Base-by-base conservation (phyloP, 2,888 invertebrate genomes). In the Pseudococcus jackbeardsleyi region DNA sequence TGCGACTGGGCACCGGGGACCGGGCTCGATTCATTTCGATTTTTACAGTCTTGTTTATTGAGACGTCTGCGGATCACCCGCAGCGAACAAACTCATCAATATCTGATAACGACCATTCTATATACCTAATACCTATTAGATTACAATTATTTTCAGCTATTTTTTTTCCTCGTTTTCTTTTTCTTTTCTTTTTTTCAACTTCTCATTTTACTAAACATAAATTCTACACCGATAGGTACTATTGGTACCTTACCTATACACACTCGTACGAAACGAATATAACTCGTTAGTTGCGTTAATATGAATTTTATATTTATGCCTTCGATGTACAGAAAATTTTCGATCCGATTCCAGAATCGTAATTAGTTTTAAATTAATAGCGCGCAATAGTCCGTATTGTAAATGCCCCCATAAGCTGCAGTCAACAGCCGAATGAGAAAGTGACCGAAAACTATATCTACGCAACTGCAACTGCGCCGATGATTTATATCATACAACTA, bases 61-160 rank as follows among this genome's bases (percentile, higher is more conserved):
- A 86, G 86, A 86, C 86, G 86, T 86, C 86, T 86, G 86, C 64
- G 68, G 86, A 86, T 86, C 86, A 86, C 86, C 86, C 86, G 86
- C 86, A 86, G 86, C 64, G 86, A 68, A 64, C 86, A 86, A 86
- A 86, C 86, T 86, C 86, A 86, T 86, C 86, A 86, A 86, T 86
- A 86, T 86, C 86, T 86, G 59, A 86, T 86, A 86, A 86, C 86
- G 86, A 86, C 86, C 59, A 86, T 86, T 86, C 86, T 86, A 68
- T 86, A 68, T 84, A 42, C 6, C 42, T 42, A 84, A 48, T 26
- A 48, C 46, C 85, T 86, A 86, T 86, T 86, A 86, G 86, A 86
- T 86, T 86, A 86, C 86, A 86, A 86, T 86, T 86, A 86, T 86
- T 86, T 86, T 42, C 39, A 33, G 26, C 86, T 22, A 33, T 86